Base-by-base conservation (phyloP, 23 tunicate genomes). In the Ciona savignyi region DNA sequence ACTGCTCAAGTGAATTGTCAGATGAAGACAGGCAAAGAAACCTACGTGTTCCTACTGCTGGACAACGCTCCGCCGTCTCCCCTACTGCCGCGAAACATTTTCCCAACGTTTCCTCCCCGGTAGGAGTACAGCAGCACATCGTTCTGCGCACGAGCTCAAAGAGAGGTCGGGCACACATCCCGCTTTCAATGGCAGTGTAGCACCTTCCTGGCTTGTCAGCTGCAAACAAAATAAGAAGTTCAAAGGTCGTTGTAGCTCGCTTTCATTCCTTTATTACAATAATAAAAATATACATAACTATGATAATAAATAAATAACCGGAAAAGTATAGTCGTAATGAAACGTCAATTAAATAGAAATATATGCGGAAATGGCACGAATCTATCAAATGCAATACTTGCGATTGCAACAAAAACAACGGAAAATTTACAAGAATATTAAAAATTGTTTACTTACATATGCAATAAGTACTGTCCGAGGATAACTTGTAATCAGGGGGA, bases 31-130 rank as follows among this genome's bases (percentile, higher is more conserved):
- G n/a, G n/a, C n/a, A 42, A 42, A 42, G 9, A 42, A 42, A 42
- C 96, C 80, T 77, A 91, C 97, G 97, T 34, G 97, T 79, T 60
- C 93, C 97, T 26, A 85, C 33, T 31, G 97, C 66, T 25, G 97
- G 80, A 67, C 97, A 91, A 33, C 97, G 68, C 71, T 84, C 91
- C 11, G 97, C 83, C 33, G 65, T 35, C 27, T 85, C 81, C 56
- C 89, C 86, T n/a, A 88, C 72, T 11, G 89, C 89, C n/a, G 97
- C 97, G 65, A 94, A 94, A 63, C 99, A 94, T 94, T 94, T 87
- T 62, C 99, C 99, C 33, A 86, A 67, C 30, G 95, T 86, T 66
- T 91, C 97, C 74, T 75, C 79, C 29, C 89, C 91, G 23, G 69
- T 34, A 33, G 62, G 72, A 23, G 70, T 74, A 72, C 99, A 94